Evolutionary conservation across 2,113 vertebrate species (phyloP).

Genomic region (Notarius quadriscutis): DNA sequence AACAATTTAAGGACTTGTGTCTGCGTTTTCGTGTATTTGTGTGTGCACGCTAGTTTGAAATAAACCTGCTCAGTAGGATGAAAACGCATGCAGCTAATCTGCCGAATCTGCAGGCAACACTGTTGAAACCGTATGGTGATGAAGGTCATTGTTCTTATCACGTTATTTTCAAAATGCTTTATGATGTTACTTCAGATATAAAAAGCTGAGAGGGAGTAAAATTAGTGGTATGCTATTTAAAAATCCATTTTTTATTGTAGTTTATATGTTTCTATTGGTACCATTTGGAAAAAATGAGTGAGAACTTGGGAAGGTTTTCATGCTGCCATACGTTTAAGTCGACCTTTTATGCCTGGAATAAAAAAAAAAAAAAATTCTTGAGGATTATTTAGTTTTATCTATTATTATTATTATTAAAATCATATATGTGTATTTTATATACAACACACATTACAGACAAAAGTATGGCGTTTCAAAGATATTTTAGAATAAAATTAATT

Average conservation of each 20-base stretch:
- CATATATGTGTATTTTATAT: not conserved
- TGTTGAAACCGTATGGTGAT: not conserved
- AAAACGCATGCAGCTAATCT: slow-evolving; percentile 7
- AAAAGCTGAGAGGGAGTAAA: too few species aligned
- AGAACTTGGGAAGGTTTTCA: not conserved
- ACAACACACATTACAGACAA: not conserved
- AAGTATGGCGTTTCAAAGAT: not conserved
- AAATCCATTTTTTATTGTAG: not conserved
- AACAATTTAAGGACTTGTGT: not conserved
- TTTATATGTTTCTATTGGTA: not conserved
- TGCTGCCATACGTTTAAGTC: not conserved
- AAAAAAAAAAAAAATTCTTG: not conserved
- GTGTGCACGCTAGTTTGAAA: not conserved
- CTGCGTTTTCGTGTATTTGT: not conserved
- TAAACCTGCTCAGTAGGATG: not conserved
- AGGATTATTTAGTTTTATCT: not conserved
- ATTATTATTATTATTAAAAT: not conserved
- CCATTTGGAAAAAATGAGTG: not conserved
- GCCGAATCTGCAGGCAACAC: not conserved
- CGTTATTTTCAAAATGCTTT: not conserved
- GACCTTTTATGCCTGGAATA: not conserved
- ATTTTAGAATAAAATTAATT: not conserved
- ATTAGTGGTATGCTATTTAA: not conserved
- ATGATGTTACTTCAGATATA: not conserved
- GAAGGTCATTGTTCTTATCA: not conserved